Percentiles rank a stretch among this genome's conserved stretches.
phyloP scores from a whole-genome alignment of 2,113 vertebrate genomes.

The Elgaria multicarinata region DNA sequence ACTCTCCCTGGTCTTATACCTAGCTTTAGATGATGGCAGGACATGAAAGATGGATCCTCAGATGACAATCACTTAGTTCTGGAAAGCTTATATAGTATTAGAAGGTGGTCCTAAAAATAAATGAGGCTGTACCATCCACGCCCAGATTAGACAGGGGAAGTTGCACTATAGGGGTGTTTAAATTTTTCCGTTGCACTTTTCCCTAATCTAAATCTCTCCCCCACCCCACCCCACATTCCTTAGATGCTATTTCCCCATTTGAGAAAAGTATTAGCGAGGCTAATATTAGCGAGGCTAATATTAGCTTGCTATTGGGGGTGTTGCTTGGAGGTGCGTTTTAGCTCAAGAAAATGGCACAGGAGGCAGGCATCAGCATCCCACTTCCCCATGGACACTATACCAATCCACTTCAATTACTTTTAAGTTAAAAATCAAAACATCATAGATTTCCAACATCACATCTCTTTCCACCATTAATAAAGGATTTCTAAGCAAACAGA shows the following conservation, averaged over 20 bases:
- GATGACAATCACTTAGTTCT: too few relatives aligned
- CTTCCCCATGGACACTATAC: neutral
- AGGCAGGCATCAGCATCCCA: neutral
- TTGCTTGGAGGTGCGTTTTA: neutral
- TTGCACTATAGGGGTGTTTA: too few relatives aligned
- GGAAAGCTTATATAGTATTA: too few relatives aligned
- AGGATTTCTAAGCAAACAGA: neutral
- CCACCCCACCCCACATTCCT: too few relatives aligned
- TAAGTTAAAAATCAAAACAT: neutral
- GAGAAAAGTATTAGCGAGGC: neutral
- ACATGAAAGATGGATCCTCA: too few relatives aligned
- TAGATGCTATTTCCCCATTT: too few relatives aligned
- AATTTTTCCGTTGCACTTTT: too few relatives aligned
- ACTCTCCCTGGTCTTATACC: neutral
- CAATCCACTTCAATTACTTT: neutral
- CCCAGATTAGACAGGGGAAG: too few relatives aligned
- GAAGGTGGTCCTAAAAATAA: too few relatives aligned
- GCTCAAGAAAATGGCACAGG: neutral
- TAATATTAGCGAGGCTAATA: neutral
- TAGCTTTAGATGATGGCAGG: neutral
- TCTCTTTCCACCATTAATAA: neutral
- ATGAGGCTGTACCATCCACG: too few relatives aligned
- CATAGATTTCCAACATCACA: neutral
- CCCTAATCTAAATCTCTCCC: too few relatives aligned
- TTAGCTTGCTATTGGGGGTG: neutral